Conservation (phyloP, 2,113 vertebrate species). For the Symphodus melops region DNA sequence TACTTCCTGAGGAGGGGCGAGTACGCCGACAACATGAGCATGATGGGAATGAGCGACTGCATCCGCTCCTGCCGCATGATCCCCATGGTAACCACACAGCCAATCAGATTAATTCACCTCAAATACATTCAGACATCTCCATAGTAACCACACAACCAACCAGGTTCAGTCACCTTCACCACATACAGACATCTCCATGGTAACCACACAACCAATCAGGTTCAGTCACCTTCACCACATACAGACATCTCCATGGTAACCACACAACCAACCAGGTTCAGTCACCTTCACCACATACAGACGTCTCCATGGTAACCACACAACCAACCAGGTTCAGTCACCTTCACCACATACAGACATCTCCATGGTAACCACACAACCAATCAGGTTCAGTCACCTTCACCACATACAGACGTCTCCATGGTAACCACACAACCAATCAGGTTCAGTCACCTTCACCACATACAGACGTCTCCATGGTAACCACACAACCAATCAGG, state of each 20-base stretch:
- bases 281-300: too few species aligned
- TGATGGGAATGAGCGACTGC: conserved; percentile 49
- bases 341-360: too few species aligned
- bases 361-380: too few species aligned
- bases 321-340: background rate
- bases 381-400: too few species aligned
- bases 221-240: too few species aligned
- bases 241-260: conserved; percentile 51
- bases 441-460: too few species aligned
- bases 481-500: too few species aligned
- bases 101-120: background rate
- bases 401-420: too few species aligned
- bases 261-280: background rate
- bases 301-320: conserved; percentile 52
- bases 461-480: too few species aligned
- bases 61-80: conserved; percentile 54
- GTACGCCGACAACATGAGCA: conserved; percentile 49
- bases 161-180: background rate
- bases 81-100: conserved; percentile 50
- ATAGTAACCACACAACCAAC: background rate
- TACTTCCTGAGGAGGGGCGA: conserved; percentile 58
- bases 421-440: too few species aligned
- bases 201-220: conserved; percentile 24
- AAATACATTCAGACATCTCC: too few species aligned
- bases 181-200: conserved; percentile 40